phyloP scores from a whole-genome alignment of 2,888 invertebrate genomes.

The Harpalus rubripes region DNA sequence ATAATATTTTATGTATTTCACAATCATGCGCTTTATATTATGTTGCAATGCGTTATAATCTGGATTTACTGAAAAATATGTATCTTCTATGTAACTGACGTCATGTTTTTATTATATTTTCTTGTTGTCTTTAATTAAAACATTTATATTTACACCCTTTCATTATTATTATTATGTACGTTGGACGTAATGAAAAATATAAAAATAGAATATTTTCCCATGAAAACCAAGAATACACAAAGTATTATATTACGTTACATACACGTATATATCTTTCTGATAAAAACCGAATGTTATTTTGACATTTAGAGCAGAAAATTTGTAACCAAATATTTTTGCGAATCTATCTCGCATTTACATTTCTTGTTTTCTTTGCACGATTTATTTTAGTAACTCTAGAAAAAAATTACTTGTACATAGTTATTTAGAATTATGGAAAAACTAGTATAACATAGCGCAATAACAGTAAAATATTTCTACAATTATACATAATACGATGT shows the following conservation, averaged over 20 bases:
- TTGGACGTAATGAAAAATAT: neutral
- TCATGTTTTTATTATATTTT: constrained; percentile 17
- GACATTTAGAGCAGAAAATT: neutral
- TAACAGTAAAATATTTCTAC: too few relatives aligned
- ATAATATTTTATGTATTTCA: neutral
- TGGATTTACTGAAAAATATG: constrained; percentile 1
- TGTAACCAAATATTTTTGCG: neutral
- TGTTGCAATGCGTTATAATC: neutral
- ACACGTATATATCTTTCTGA: neutral
- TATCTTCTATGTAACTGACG: neutral
- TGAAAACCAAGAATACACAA: neutral
- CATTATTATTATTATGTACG: neutral
- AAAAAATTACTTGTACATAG: neutral
- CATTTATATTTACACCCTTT: constrained; percentile 21
- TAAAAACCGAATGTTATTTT: neutral
- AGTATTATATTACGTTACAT: neutral
- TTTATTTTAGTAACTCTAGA: neutral
- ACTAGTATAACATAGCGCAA: too few relatives aligned
- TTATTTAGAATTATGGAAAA: too few relatives aligned
- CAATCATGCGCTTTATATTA: too few relatives aligned
- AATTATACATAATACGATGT: too few relatives aligned
- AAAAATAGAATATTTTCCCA: neutral
- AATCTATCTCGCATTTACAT: neutral
- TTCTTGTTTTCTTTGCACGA: neutral
- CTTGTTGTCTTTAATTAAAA: constrained; percentile 1